A percentile compares a stretch with the other conserved stretches of the same genome.
Evolutionary conservation across 1,140 invertebrate genomes (phyloP).

Genomic region (Trypoxylus dichotomus): DNA sequence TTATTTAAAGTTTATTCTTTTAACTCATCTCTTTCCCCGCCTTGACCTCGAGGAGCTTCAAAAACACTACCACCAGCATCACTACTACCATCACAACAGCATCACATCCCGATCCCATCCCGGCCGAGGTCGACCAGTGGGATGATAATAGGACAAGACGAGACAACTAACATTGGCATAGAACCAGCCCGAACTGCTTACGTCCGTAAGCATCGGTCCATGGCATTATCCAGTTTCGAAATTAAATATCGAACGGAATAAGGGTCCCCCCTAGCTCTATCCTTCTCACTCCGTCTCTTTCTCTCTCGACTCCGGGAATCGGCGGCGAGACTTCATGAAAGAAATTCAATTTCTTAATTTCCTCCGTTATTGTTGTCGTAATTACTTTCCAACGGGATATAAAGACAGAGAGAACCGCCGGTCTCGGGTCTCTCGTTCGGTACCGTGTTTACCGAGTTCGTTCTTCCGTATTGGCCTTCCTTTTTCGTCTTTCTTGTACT

Average conservation of each 20-base stretch:
- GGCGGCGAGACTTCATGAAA: constrained; percentile 17
- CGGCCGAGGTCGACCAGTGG: background rate
- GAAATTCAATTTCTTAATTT: constrained; percentile 32
- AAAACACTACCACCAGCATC: too few species aligned
- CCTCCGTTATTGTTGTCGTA: constrained; percentile 29
- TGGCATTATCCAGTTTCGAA: constrained; percentile 9
- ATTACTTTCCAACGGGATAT: constrained; percentile 27
- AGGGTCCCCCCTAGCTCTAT: too few species aligned
- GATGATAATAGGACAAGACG: background rate
- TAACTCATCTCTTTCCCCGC: too few species aligned
- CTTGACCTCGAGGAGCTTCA: too few species aligned
- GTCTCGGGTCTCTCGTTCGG: background rate
- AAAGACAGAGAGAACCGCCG: background rate
- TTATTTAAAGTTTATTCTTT: too few species aligned
- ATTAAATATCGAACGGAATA: constrained; percentile 27
- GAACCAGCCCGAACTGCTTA: background rate
- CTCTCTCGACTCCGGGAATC: background rate
- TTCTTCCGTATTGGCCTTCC: background rate
- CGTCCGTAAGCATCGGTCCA: background rate
- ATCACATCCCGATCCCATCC: too few species aligned
- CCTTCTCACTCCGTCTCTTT: too few species aligned
- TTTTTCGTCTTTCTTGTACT: too few species aligned
- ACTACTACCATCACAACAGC: too few species aligned
- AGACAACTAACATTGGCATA: background rate
- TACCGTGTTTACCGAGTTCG: too few species aligned